Conservation (phyloP, 2,113 vertebrate species). For the Stigmatopora argus region DNA sequence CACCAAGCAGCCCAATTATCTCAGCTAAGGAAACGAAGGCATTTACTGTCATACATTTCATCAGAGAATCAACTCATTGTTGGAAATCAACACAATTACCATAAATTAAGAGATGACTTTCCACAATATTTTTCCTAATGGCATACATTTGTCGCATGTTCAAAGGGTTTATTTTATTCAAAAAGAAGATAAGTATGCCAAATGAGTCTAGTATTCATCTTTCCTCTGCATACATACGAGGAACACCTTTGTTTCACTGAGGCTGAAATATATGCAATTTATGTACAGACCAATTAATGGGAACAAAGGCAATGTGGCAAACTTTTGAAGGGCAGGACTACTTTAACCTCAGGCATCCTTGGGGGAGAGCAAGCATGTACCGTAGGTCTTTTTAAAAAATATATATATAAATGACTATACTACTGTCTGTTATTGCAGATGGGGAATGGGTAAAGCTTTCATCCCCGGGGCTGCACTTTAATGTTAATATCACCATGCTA, state of each 20-base stretch:
- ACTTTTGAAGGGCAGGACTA: conserved; percentile 22
- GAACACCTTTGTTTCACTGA: conserved; percentile 53
- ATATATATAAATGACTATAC: conserved; percentile 7
- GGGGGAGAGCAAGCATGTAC: conserved; percentile 15
- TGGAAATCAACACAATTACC: too few species aligned
- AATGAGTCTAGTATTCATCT: conserved; percentile 30
- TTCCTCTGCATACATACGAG: conserved; percentile 50
- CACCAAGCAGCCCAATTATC: too few species aligned
- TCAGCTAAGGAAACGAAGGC: too few species aligned
- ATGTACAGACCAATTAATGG: conserved; percentile 54
- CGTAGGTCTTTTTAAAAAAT: conserved; percentile 27
- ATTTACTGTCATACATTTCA: too few species aligned
- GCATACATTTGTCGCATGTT: conserved; percentile 23
- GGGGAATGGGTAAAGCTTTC: conserved; percentile 28
- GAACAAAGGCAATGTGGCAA: conserved; percentile 29
- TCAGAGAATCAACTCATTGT: too few species aligned
- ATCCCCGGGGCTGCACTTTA: conserved; percentile 17
- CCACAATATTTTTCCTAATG: too few species aligned
- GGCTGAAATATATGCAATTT: conserved; percentile 52
- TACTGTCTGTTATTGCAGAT: conserved; percentile 19
- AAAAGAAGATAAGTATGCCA: conserved; percentile 26
- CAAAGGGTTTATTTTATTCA: conserved; percentile 39
- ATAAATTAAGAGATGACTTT: too few species aligned
- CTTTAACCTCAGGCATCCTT: conserved; percentile 43
- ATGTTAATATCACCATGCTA: conserved; percentile 27